Conservation (phyloP, 2,113 vertebrate genomes). For the Barnardius zonarius region DNA sequence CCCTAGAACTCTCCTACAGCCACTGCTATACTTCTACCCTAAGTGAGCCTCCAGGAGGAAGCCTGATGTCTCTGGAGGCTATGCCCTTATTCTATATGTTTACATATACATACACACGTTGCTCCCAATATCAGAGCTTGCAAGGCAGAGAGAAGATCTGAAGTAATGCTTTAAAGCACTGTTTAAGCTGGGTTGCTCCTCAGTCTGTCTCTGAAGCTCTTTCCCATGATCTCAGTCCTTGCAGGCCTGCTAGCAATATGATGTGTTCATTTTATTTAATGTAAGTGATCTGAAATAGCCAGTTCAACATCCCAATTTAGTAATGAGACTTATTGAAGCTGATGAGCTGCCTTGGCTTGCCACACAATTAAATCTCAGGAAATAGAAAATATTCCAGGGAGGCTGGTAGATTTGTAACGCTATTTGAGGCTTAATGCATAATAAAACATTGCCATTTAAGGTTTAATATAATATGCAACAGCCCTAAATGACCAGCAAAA, state of each 20-base stretch:
- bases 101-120: accelerated
- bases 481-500: constrained; percentile 51
- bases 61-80: neutral
- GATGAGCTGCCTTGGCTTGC: constrained; percentile 21
- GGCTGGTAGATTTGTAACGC: constrained; percentile 7
- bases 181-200: neutral
- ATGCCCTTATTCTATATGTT: neutral
- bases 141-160: neutral
- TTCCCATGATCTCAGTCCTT: neutral
- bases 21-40: neutral
- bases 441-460: constrained; percentile 38
- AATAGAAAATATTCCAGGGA: constrained; percentile 47
- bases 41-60: neutral
- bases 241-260: neutral
- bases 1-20: neutral
- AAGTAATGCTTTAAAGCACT: neutral
- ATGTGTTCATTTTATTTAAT: neutral
- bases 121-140: neutral
- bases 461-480: constrained; percentile 47
- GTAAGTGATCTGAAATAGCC: neutral
- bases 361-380: constrained; percentile 54
- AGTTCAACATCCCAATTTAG: constrained; percentile 8
- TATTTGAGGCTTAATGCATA: constrained; percentile 46
- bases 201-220: neutral
- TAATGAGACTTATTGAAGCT: constrained; percentile 45